phyloP scores from a whole-genome alignment of 1,140 invertebrate genomes.

The Lithobius niger region DNA sequence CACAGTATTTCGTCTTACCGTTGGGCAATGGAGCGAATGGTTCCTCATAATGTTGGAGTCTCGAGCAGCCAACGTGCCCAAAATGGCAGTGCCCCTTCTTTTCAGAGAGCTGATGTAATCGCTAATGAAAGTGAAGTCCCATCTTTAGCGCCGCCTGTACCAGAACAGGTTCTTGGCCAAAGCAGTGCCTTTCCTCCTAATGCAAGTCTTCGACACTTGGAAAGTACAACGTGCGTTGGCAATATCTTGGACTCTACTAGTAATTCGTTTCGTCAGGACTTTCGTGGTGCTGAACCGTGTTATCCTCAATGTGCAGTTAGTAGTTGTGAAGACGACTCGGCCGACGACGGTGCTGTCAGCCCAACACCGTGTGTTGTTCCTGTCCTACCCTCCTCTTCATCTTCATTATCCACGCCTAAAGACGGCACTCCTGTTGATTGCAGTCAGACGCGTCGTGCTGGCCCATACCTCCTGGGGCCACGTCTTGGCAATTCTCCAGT shows the following conservation, averaged over 20 bases:
- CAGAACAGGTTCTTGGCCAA: background rate
- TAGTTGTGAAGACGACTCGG: no score
- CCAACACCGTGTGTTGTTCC: background rate
- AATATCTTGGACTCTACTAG: background rate
- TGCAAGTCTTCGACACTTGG: background rate
- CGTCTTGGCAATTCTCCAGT: constrained; percentile 58
- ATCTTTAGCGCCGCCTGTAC: background rate
- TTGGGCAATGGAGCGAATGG: no score
- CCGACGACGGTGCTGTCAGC: no score
- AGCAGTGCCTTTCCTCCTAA: background rate
- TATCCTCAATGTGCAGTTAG: no score
- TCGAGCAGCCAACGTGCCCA: no score
- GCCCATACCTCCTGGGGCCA: constrained; percentile 54
- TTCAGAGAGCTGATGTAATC: no score
- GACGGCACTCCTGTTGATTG: constrained; percentile 10
- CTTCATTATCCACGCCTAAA: background rate
- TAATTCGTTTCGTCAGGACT: background rate
- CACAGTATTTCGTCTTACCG: no score
- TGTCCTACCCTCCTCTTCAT: background rate
- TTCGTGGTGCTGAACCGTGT: no score
- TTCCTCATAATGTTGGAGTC: no score
- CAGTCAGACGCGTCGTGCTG: constrained; percentile 40
- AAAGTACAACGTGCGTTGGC: background rate
- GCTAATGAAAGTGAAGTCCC: background rate
- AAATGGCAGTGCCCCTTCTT: no score